These are phyloP conservation scores for Rutpela maculata DNA, from an alignment of 2,888 invertebrate species.

Conservation along the genomic window DNA sequence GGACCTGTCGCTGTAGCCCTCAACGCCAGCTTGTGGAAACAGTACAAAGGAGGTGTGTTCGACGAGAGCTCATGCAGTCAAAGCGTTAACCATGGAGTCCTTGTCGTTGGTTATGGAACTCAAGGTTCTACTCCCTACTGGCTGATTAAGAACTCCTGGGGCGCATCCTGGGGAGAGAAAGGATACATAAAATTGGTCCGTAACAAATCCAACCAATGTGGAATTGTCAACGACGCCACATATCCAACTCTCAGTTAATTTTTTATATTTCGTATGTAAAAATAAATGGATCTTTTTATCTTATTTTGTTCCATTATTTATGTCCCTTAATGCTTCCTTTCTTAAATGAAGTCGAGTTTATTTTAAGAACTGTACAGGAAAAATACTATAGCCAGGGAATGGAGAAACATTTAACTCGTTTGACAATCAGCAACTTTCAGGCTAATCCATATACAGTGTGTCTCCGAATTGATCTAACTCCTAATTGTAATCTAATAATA, in stretches of 20 bases:
- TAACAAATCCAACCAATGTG: slow-evolving; percentile 81
- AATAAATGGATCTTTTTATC: not conserved
- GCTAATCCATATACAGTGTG: too few relatives aligned
- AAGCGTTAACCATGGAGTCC: slow-evolving; percentile 85
- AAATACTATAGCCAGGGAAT: too few relatives aligned
- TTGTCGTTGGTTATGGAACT: slow-evolving; percentile 86
- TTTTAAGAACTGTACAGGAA: too few relatives aligned
- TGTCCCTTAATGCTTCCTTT: not conserved
- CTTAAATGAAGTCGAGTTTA: too few relatives aligned
- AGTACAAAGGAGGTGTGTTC: slow-evolving; percentile 87
- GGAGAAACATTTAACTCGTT: too few relatives aligned
- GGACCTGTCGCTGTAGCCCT: slow-evolving; percentile 92
- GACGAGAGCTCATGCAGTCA: slow-evolving; percentile 82
- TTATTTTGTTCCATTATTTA: not conserved
- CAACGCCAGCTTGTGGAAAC: slow-evolving; percentile 88
- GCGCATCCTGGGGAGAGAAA: slow-evolving; percentile 65
- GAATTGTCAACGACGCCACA: slow-evolving; percentile 85
- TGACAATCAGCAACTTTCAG: too few relatives aligned
- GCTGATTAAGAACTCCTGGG: slow-evolving; percentile 82
- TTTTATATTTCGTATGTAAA: not conserved
- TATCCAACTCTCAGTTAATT: slow-evolving; percentile 81
- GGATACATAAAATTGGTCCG: slow-evolving; percentile 61
- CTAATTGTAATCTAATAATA: too few relatives aligned
- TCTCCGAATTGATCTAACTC: too few relatives aligned
- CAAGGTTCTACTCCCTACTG: slow-evolving; percentile 77